A percentile compares a stretch with the other conserved stretches of the same genome.
These are phyloP conservation scores for Hemaris fuciformis DNA, from an alignment of 2,888 invertebrate genomes.

Conservation along the genomic window DNA sequence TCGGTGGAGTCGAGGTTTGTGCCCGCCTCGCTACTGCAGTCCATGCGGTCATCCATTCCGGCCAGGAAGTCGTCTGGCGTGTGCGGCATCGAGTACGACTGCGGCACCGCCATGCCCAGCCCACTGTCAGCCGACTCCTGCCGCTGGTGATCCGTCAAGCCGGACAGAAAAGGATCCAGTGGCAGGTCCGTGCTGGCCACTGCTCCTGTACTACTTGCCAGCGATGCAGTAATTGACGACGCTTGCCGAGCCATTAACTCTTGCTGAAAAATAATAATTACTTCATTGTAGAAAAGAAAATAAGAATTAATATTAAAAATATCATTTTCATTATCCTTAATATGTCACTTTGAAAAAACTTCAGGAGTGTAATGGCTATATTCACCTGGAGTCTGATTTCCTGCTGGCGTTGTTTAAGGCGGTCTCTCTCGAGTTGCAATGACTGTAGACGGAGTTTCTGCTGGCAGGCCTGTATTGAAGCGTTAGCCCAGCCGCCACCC, in stretches of 20 bases:
- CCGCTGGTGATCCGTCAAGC: constrained; percentile 92
- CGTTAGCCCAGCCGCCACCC: constrained; percentile 82
- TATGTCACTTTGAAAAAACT: no score
- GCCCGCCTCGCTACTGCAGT: constrained; percentile 89
- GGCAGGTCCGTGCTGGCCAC: constrained; percentile 83
- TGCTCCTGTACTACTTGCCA: constrained; percentile 56
- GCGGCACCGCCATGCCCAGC: constrained; percentile 92
- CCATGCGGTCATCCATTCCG: constrained; percentile 95
- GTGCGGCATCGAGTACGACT: constrained; percentile 93
- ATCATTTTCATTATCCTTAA: no score
- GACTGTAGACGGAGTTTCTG: constrained; percentile 91
- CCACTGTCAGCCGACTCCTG: constrained; percentile 98
- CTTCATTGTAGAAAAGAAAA: no score
- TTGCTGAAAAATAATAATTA: no score
- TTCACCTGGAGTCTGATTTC: constrained; percentile 93
- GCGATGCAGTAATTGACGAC: constrained; percentile 67
- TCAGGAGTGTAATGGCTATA: constrained; percentile 6
- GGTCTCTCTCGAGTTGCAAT: constrained; percentile 93
- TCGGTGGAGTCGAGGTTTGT: constrained; percentile 87
- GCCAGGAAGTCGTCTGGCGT: constrained; percentile 96
- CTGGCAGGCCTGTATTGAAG: constrained; percentile 84
- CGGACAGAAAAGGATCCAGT: constrained; percentile 90
- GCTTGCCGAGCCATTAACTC: constrained; percentile 87
- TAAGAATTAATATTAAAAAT: no score
- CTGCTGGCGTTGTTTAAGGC: constrained; percentile 93